Evolutionary conservation across 2,888 invertebrate species (phyloP).

Genomic region (Rotaria socialis): DNA sequence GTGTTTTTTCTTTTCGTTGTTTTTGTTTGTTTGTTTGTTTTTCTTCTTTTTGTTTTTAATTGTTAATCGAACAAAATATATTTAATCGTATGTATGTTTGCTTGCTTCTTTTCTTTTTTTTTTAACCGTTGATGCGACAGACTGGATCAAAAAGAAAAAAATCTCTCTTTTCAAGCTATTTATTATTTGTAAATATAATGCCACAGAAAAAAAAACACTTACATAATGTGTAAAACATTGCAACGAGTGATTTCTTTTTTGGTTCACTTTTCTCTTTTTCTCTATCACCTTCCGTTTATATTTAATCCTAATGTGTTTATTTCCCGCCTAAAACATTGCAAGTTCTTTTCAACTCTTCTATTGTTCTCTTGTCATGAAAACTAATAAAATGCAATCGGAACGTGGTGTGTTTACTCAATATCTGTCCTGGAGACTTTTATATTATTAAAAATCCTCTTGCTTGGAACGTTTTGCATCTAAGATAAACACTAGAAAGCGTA

Average conservation of each 20-base stretch:
- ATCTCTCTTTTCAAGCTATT: background rate
- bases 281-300: background rate
- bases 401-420: background rate
- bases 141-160: background rate
- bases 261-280: background rate
- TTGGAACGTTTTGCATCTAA: too few relatives aligned
- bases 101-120: constrained; percentile 2
- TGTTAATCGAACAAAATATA: constrained; percentile 21
- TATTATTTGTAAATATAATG: constrained; percentile 17
- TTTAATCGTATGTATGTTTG: constrained; percentile 13
- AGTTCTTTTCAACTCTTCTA: background rate
- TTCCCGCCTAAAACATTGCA: constrained; percentile 16
- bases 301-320: constrained; percentile 22
- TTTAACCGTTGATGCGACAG: constrained; percentile 13
- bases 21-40: background rate
- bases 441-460: too few relatives aligned
- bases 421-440: too few relatives aligned
- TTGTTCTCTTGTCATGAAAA: constrained; percentile 20
- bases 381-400: constrained; percentile 11
- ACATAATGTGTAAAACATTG: background rate
- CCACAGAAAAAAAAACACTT: background rate
- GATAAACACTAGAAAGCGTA: too few relatives aligned
- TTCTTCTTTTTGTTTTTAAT: background rate
- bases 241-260: background rate
- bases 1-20: background rate